These are phyloP conservation scores for Aphidius ervi DNA, from an alignment of 1,140 invertebrate genomes.

Conservation along the genomic window DNA sequence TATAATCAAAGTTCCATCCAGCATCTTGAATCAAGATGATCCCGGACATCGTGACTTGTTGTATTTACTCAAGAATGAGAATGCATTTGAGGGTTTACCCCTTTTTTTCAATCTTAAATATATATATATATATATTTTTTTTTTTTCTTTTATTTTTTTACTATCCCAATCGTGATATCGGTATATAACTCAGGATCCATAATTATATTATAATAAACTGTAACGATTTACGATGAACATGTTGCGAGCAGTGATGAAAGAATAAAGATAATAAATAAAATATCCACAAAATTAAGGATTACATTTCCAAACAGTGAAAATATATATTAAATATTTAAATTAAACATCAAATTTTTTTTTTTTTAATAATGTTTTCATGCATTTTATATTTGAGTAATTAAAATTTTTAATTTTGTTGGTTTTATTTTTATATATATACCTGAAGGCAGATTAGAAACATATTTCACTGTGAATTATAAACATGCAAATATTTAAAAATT, in stretches of 20 bases:
- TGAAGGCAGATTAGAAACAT: too few relatives aligned
- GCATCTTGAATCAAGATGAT: constrained; percentile 15
- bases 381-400: too few relatives aligned
- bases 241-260: constrained; percentile 14
- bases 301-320: too few relatives aligned
- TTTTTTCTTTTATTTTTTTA: constrained; percentile 11
- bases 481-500: too few relatives aligned
- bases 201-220: constrained; percentile 56
- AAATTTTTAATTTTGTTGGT: too few relatives aligned
- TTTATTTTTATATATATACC: too few relatives aligned
- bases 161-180: constrained; percentile 23
- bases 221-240: constrained; percentile 40
- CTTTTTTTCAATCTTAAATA: constrained; percentile 6
- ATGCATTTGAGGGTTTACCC: constrained; percentile 5
- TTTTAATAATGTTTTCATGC: too few relatives aligned
- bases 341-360: too few relatives aligned
- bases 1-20: too few relatives aligned
- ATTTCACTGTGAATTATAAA: too few relatives aligned
- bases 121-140: constrained; percentile 5
- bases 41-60: constrained; percentile 19
- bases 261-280: neutral
- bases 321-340: too few relatives aligned
- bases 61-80: constrained; percentile 19
- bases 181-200: constrained; percentile 45
- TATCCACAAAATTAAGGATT: too few relatives aligned